Evolutionary conservation across 2,797 vertebrate genomes (phyloP).

Genomic region (Anguilla anguilla): DNA sequence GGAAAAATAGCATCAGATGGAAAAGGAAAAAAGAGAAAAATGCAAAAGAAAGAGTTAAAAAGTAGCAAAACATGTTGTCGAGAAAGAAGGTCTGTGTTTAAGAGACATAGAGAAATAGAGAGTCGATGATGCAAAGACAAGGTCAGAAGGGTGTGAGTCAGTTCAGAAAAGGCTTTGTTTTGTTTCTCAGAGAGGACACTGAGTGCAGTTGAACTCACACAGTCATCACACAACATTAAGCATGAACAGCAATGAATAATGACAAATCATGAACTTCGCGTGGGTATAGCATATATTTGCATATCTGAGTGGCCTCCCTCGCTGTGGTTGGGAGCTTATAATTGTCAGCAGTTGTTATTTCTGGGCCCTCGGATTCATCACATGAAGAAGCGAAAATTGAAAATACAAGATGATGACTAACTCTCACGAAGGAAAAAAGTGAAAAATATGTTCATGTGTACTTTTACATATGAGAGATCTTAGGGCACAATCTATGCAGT

Average conservation of each 20-base stretch:
- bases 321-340: neutral
- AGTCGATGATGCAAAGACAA: conserved; percentile 32
- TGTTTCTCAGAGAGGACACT: conserved; percentile 6
- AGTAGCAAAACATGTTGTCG: neutral
- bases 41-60: conserved; percentile 21
- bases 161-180: conserved; percentile 28
- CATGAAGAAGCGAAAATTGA: neutral
- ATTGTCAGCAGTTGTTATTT: neutral
- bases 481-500: neutral
- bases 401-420: neutral
- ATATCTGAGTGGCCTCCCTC: neutral
- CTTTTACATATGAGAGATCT: neutral
- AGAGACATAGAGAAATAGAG: conserved; percentile 15
- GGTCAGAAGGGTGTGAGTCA: conserved; percentile 36
- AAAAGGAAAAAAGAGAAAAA: conserved; percentile 31
- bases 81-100: neutral
- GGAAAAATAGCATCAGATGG: conserved; percentile 11
- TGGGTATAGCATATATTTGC: neutral
- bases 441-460: neutral
- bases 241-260: conserved; percentile 6
- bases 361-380: neutral
- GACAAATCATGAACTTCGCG: neutral
- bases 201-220: neutral
- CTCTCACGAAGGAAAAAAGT: neutral
- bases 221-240: conserved; percentile 24